phyloP scores from a whole-genome alignment of 2,888 invertebrate species.

The Mermis nigrescens region DNA sequence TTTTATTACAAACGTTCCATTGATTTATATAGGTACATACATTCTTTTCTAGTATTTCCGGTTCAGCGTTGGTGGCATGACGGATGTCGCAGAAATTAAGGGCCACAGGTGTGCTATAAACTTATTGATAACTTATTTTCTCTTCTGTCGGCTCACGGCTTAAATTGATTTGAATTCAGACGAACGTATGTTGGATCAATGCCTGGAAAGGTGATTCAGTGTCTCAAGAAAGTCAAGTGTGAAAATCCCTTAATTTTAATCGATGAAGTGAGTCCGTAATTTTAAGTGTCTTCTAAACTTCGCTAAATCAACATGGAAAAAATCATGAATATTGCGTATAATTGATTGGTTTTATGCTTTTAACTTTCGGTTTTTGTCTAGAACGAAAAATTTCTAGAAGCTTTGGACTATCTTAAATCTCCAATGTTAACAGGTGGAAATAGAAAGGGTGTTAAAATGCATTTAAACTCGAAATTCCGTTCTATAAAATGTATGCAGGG shows the following conservation, averaged over 20 bases:
- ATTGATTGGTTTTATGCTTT: not conserved
- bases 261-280: slow-evolving; percentile 54
- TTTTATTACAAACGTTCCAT: not conserved
- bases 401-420: too few relatives aligned
- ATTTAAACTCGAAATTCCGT: too few relatives aligned
- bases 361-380: not conserved
- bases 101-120: slow-evolving; percentile 52
- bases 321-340: not conserved
- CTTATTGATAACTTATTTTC: not conserved
- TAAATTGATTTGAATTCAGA: slow-evolving; percentile 22
- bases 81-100: slow-evolving; percentile 98
- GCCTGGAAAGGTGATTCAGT: slow-evolving; percentile 98
- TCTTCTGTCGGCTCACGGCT: not conserved
- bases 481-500: too few relatives aligned
- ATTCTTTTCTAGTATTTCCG: slow-evolving; percentile 58
- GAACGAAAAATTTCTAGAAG: too few relatives aligned
- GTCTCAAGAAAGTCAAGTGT: slow-evolving; percentile 86
- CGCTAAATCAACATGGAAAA: not conserved
- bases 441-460: too few relatives aligned
- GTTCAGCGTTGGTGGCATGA: slow-evolving; percentile 98
- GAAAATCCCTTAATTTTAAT: slow-evolving; percentile 95
- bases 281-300: not conserved
- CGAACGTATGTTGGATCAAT: slow-evolving; percentile 97
- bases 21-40: slow-evolving; percentile 1
- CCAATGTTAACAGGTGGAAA: too few relatives aligned